Percentiles rank a stretch among this genome's conserved stretches.
phyloP scores from a whole-genome alignment of 2,888 invertebrate species.

The Heterodera filipjevi region DNA sequence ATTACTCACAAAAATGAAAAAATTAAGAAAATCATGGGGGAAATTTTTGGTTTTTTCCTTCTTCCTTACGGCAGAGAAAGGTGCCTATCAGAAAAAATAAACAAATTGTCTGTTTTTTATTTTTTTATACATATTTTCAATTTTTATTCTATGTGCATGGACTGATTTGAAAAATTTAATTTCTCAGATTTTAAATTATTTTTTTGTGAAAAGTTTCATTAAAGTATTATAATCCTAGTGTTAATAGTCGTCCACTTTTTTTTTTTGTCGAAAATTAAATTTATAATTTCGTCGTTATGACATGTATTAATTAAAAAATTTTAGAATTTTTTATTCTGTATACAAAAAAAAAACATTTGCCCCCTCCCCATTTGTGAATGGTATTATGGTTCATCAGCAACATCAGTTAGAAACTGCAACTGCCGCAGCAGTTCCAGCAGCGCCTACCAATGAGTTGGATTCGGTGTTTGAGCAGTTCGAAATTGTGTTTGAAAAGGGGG shows the following conservation, averaged over 20 bases:
- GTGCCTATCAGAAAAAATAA: too few species aligned
- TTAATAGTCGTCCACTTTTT: not conserved
- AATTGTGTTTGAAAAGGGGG: slow-evolving; percentile 46
- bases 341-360: not conserved
- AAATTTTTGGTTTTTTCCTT: too few species aligned
- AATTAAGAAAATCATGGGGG: too few species aligned
- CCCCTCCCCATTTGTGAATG: not conserved
- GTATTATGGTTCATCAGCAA: not conserved
- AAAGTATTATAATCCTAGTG: not conserved
- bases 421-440: not conserved
- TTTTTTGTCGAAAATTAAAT: not conserved
- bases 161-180: too few species aligned
- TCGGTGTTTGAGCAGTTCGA: slow-evolving; percentile 46
- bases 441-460: slow-evolving; percentile 16
- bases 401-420: not conserved
- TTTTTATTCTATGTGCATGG: too few species aligned
- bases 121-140: too few species aligned
- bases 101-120: too few species aligned
- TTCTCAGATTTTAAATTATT: too few species aligned
- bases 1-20: too few species aligned
- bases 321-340: not conserved
- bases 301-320: not conserved
- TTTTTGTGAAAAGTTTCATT: too few species aligned
- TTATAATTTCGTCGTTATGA: not conserved
- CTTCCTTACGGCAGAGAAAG: too few species aligned